phyloP scores from a whole-genome alignment of 92 coral and sea anemone genomes.

The Parazoanthus atlanticus region DNA sequence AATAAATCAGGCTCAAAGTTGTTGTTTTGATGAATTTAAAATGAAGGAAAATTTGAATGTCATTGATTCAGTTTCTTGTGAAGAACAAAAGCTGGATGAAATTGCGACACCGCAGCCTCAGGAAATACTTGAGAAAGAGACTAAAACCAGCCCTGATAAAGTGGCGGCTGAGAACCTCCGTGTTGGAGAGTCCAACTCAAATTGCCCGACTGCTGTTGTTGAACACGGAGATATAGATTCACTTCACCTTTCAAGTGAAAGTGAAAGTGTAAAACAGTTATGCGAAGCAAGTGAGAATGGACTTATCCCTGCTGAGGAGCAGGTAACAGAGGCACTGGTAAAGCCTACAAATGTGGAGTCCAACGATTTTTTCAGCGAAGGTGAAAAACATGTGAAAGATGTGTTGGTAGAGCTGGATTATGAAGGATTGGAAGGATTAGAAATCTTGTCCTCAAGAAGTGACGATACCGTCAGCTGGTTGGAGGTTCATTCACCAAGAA shows the following conservation, averaged over 20 bases:
- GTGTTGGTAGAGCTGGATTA: not conserved
- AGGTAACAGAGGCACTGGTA: not conserved
- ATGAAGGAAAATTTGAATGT: not conserved
- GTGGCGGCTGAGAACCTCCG: constrained; percentile 16
- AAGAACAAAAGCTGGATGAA: constrained; percentile 6
- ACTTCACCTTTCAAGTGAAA: not conserved
- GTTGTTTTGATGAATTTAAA: not conserved
- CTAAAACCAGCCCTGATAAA: constrained; percentile 21
- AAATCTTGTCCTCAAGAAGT: constrained; percentile 34
- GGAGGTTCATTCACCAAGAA: constrained; percentile 22
- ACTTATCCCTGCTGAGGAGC: not conserved
- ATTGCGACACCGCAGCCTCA: not conserved
- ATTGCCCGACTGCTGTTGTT: not conserved
- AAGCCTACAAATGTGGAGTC: not conserved
- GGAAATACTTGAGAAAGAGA: constrained; percentile 16
- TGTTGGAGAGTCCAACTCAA: constrained; percentile 10
- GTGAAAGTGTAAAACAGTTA: constrained; percentile 26
- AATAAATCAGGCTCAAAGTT: not conserved
- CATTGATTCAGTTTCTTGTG: not conserved
- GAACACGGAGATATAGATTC: not conserved
- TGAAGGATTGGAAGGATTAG: constrained; percentile 7
- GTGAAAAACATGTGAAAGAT: not conserved
- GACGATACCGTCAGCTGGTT: constrained; percentile 29
- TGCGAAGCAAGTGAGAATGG: constrained; percentile 19
- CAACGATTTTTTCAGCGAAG: not conserved